phyloP scores from a whole-genome alignment of 2,888 invertebrate genomes.

The Helicoverpa assulta region DNA sequence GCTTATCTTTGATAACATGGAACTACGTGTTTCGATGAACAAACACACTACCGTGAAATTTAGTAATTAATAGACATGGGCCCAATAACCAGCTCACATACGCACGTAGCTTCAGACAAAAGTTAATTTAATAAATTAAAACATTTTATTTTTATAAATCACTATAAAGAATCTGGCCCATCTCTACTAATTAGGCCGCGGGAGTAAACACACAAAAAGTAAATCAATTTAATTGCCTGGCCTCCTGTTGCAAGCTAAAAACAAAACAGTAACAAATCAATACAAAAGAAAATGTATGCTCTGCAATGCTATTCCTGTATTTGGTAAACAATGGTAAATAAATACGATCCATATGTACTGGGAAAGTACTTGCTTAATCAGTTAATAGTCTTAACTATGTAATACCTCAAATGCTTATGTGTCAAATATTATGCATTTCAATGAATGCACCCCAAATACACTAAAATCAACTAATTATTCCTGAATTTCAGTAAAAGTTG shows the following conservation, averaged over 20 bases:
- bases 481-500: too few relatives aligned
- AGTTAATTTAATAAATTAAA: not conserved
- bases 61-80: slow-evolving; percentile 49
- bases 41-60: slow-evolving; percentile 33
- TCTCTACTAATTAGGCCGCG: slow-evolving; percentile 51
- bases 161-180: slow-evolving; percentile 28
- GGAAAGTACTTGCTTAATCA: not conserved
- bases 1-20: not conserved
- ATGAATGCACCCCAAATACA: too few relatives aligned
- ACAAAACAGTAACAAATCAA: slow-evolving; percentile 6
- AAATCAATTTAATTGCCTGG: slow-evolving; percentile 51
- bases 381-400: too few relatives aligned
- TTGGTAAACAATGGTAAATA: not conserved
- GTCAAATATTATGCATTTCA: too few relatives aligned
- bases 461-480: too few relatives aligned
- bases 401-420: too few relatives aligned
- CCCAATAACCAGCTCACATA: slow-evolving; percentile 9
- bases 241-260: slow-evolving; percentile 47
- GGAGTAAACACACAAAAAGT: slow-evolving; percentile 35
- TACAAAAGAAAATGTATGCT: slow-evolving; percentile 1
- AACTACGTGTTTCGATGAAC: slow-evolving; percentile 33
- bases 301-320: not conserved
- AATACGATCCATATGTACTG: not conserved
- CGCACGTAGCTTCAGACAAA: not conserved
- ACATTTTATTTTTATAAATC: too few relatives aligned